Base-by-base conservation (phyloP, 2,113 vertebrate genomes). In the Mirounga angustirostris region DNA sequence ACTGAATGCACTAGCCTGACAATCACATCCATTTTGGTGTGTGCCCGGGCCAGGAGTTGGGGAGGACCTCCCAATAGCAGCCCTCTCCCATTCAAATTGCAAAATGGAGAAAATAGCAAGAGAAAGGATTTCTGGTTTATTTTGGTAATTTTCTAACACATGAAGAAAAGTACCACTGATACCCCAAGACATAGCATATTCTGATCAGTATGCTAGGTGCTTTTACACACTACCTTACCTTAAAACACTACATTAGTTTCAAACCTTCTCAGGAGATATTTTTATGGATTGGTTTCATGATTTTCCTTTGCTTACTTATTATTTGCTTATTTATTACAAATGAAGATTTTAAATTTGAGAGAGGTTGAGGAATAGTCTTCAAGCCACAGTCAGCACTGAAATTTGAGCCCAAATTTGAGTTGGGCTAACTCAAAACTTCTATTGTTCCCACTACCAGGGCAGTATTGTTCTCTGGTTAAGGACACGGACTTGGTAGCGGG, bases 11-110 rank as follows among this genome's bases (percentile, higher is more conserved):
- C 33, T 67, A 50, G 59, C 50, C n/a, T 59, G 82, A 50, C 67
- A 79, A 12, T 79, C n/a, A 58, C 67, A 96, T 80, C 63, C 0
- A 7, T 6, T 61, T 13, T n/a, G 18, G 15, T 26, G 7, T 58
- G 24, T 30, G 12, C 21, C 1, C 3, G 69, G 28, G 2, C 4
- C 5, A 18, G 24, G 14, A 58, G 7, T 0, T 16, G 15, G 0
- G 13, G 1, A 4, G 21, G 30, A 26, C 36, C 36, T 16, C 30
- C 30, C 61, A 26, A 28, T 15, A 36, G 36, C 1, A 7, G 16
- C 13, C 19, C 13, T 59, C 6, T 80, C 33, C 13, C 24, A 2
- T 69, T 67, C 65, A 69, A 76, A 16, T 26, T 10, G 3, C 1
- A 95, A 50, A 97, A 95, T 43, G 36, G 1, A 89, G 4, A 71